These are phyloP conservation scores for Molossus molossus DNA, from an alignment of 2,797 vertebrate genomes.

Conservation along the genomic window DNA sequence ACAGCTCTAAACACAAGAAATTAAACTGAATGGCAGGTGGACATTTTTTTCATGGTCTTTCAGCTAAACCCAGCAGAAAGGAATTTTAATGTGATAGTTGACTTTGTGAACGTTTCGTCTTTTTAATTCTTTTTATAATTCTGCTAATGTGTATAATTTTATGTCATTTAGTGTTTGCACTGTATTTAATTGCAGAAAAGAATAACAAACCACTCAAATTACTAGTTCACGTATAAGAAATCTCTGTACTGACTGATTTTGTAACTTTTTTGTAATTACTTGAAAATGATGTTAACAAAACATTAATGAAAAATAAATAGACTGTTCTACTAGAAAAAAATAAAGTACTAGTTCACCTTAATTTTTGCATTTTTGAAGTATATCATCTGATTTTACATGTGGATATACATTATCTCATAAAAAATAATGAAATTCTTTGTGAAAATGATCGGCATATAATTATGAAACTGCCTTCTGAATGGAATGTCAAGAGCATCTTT, in stretches of 20 bases:
- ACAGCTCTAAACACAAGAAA: conserved; percentile 89
- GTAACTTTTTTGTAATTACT: not conserved
- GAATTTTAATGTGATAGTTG: conserved; percentile 71
- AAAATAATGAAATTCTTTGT: conserved; percentile 67
- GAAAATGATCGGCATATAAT: conserved; percentile 56
- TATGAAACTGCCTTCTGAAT: conserved; percentile 68
- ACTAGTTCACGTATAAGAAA: not conserved
- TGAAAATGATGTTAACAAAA: not conserved
- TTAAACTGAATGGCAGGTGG: conserved; percentile 88
- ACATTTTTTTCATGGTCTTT: conserved; percentile 84
- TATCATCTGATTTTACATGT: conserved; percentile 65
- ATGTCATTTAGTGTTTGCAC: conserved; percentile 71
- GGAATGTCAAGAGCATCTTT: conserved; percentile 27
- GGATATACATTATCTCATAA: conserved; percentile 57
- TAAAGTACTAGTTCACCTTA: conserved; percentile 52
- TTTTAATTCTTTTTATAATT: conserved; percentile 59
- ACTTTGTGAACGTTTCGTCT: conserved; percentile 59
- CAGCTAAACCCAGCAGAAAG: conserved; percentile 80
- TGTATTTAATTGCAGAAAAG: conserved; percentile 36
- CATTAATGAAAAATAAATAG: not conserved
- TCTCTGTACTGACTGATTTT: not conserved
- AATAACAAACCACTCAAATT: conserved; percentile 51
- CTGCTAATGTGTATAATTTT: conserved; percentile 64
- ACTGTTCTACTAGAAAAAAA: not conserved
- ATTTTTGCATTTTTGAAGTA: conserved; percentile 63